Conservation (phyloP, 2,797 vertebrate genomes). For the Pristis pectinata region DNA sequence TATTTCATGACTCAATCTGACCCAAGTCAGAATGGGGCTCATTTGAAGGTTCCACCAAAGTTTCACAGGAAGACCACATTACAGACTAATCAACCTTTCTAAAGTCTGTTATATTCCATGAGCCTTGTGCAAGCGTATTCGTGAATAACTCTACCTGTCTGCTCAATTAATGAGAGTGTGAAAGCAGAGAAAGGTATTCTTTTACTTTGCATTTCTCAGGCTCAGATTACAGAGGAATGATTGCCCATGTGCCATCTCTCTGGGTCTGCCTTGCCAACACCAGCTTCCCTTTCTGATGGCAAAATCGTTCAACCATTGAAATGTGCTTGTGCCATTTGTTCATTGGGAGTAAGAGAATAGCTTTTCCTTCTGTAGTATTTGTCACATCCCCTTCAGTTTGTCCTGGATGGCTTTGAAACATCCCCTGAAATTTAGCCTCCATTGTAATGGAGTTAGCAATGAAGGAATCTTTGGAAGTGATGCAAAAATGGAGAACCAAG, state of each 20-base stretch:
- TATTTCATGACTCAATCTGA: not conserved
- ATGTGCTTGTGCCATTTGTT: not conserved
- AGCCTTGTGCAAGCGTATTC: not conserved
- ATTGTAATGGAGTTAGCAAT: too few relatives aligned
- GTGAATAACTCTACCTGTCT: not conserved
- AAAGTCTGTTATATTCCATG: not conserved
- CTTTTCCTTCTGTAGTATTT: too few relatives aligned
- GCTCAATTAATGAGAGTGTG: not conserved
- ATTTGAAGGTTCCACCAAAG: not conserved
- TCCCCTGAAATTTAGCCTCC: too few relatives aligned
- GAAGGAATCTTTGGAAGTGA: not conserved
- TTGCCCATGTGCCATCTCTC: not conserved
- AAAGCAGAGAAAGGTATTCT: not conserved
- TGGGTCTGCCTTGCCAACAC: not conserved
- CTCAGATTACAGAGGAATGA: not conserved
- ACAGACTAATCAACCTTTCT: not conserved
- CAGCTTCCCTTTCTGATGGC: not conserved
- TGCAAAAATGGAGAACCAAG: not conserved
- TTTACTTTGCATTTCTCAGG: not conserved
- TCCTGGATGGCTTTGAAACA: too few relatives aligned
- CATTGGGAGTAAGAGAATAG: not conserved
- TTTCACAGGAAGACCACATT: constrained; percentile 1
- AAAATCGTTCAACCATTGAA: not conserved
- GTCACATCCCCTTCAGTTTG: too few relatives aligned
- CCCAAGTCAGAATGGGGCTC: not conserved